Evolutionary conservation across 2,888 invertebrate genomes (phyloP), one percentile per base, ranked within the genome.

Genomic region (Polietes domitor): DNA sequence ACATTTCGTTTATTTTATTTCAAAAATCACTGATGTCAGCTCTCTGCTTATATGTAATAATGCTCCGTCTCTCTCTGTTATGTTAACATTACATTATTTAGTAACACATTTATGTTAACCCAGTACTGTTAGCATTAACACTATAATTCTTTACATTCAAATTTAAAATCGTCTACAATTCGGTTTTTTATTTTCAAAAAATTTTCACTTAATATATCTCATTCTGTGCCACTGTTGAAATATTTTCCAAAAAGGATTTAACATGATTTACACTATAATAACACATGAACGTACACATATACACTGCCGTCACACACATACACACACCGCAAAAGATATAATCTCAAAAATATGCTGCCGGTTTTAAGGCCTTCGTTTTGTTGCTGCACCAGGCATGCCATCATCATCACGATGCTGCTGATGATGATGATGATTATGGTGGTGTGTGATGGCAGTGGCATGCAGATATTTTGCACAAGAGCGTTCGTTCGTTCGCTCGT

Each of bases 281-380:
- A 65, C 37, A 65, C 19, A 65, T 41, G 6, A 17, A 32, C 12
- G n/a, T n/a, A 19, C 26, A 19, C 37, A 12, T 58, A 10, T 12
- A n/a, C 7, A 7, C 28, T 70, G 74, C 80, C 77, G 70, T 75
- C 76, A 83, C 75, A 73, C 76, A 80, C 77, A 10, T 12, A 37
- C 17, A 73, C 61, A 17, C 73, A n/a, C n/a, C n/a, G n/a, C 17
- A 58, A 78, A 76, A 72, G 72, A 84, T 79, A 81, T 77, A 79
- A 81, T 81, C 84, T 81, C 21, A 70, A 84, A 84, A 84, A 78
- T 84, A 79, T 81, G 81, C 78, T 84, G 78, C 75, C 78, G 68
- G 68, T 68, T 68, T 68, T 68, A 68, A 43, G 43, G 41, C 43
- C 68, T 68, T 24, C 7, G 19, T 43, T 68, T 17, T 63, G 32